Percentiles rank a stretch among this genome's conserved stretches.
These are phyloP conservation scores for Tapirus terrestris DNA, from an alignment of 2,113 vertebrate species.

Conservation along the genomic window DNA sequence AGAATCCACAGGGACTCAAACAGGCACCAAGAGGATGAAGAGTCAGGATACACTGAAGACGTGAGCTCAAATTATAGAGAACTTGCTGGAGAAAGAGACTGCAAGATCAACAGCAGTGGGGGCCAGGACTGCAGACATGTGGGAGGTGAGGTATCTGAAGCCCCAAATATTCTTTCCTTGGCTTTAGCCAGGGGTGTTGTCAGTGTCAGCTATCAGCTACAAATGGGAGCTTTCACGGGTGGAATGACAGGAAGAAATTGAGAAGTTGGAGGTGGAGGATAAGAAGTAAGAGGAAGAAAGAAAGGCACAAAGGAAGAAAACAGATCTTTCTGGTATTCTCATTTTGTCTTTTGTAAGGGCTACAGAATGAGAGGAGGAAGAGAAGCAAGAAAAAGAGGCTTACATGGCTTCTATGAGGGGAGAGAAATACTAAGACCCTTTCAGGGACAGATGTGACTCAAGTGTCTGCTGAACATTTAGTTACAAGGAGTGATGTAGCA, in stretches of 20 bases:
- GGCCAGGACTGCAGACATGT: background rate
- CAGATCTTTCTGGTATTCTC: slow-evolving; percentile 11
- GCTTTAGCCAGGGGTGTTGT: background rate
- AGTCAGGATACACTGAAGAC: background rate
- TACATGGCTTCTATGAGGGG: background rate
- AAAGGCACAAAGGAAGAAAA: slow-evolving; percentile 29
- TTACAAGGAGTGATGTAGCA: background rate
- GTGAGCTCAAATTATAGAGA: background rate
- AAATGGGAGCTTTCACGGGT: background rate
- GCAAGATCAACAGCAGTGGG: background rate
- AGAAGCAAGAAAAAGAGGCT: background rate
- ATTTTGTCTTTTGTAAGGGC: background rate
- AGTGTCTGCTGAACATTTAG: background rate
- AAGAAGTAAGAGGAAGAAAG: slow-evolving; percentile 36
- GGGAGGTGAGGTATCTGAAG: background rate
- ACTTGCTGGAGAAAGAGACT: background rate
- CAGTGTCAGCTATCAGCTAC: background rate
- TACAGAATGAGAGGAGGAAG: background rate
- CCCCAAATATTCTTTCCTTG: background rate
- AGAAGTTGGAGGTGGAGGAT: background rate
- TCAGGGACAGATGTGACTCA: background rate
- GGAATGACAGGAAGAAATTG: slow-evolving; percentile 32
- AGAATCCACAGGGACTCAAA: background rate
- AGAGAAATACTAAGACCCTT: background rate
- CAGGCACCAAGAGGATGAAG: background rate